phyloP scores from a whole-genome alignment of 1,140 invertebrate species.

The Papilio glaucus region DNA sequence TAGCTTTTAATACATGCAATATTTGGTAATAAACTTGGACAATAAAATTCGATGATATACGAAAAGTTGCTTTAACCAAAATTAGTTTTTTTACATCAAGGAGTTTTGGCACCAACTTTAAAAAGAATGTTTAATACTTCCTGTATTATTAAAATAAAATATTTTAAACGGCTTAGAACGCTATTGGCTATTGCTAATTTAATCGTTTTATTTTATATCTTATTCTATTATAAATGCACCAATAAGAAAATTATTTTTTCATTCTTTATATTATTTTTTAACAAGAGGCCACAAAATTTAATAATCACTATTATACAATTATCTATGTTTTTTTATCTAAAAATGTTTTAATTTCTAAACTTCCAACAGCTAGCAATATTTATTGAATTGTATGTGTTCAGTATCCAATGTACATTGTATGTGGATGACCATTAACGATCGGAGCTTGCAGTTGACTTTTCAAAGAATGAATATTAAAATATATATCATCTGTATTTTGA shows the following conservation, averaged over 20 bases:
- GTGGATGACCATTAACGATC: background rate
- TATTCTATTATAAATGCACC: slow-evolving; percentile 68
- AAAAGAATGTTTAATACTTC: slow-evolving; percentile 41
- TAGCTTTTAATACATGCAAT: slow-evolving; percentile 49
- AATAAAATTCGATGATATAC: slow-evolving; percentile 50
- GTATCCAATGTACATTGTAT: background rate
- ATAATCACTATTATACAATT: slow-evolving; percentile 20
- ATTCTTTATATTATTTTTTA: slow-evolving; percentile 47
- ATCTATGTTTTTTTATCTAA: slow-evolving; percentile 21
- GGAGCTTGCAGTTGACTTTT: background rate
- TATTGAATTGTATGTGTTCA: slow-evolving; percentile 5
- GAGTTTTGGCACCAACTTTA: slow-evolving; percentile 69
- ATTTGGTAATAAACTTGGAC: slow-evolving; percentile 48
- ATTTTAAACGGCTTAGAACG: slow-evolving; percentile 45
- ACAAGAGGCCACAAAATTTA: slow-evolving; percentile 37
- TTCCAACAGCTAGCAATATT: background rate
- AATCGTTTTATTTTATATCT: slow-evolving; percentile 42
- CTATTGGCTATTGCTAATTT: slow-evolving; percentile 36
- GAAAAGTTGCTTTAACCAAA: slow-evolving; percentile 44
- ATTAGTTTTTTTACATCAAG: slow-evolving; percentile 41
- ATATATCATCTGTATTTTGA: slow-evolving; percentile 24
- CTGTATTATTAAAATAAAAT: slow-evolving; percentile 40
- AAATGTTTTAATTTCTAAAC: background rate
- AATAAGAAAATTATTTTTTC: slow-evolving; percentile 51
- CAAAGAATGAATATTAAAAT: background rate